Percentiles rank a stretch among this genome's conserved stretches.
These are phyloP conservation scores for Pituophis catenifer DNA, from an alignment of 2,113 vertebrate genomes.

Conservation along the genomic window DNA sequence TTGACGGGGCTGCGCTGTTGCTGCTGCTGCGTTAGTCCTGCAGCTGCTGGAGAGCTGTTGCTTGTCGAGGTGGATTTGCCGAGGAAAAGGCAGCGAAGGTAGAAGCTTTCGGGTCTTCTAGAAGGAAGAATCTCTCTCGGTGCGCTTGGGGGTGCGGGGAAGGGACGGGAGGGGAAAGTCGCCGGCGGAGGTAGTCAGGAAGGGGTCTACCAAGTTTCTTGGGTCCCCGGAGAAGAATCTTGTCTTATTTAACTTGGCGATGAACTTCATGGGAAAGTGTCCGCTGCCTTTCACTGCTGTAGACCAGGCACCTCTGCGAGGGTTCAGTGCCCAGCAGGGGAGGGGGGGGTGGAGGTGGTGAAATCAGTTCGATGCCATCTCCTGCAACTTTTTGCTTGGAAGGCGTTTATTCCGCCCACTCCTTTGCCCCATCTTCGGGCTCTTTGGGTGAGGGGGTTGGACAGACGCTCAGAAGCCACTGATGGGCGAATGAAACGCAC, in stretches of 20 bases:
- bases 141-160: neutral
- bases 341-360: neutral
- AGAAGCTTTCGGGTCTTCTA: neutral
- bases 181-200: neutral
- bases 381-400: constrained; percentile 27
- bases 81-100: neutral
- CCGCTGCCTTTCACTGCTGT: neutral
- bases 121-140: neutral
- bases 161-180: neutral
- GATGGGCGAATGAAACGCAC: neutral
- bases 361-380: neutral
- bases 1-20: neutral
- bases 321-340: neutral
- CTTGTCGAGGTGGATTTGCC: neutral
- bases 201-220: constrained; percentile 21
- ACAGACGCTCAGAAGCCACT: neutral
- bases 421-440: neutral
- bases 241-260: neutral
- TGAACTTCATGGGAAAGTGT: neutral
- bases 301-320: neutral
- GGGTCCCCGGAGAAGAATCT: neutral
- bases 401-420: neutral
- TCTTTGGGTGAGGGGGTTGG: neutral
- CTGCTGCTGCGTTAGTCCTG: neutral
- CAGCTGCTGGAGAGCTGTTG: neutral